These are phyloP conservation scores for Danionella dracula DNA, from an alignment of 2,797 vertebrate genomes.

Conservation along the genomic window DNA sequence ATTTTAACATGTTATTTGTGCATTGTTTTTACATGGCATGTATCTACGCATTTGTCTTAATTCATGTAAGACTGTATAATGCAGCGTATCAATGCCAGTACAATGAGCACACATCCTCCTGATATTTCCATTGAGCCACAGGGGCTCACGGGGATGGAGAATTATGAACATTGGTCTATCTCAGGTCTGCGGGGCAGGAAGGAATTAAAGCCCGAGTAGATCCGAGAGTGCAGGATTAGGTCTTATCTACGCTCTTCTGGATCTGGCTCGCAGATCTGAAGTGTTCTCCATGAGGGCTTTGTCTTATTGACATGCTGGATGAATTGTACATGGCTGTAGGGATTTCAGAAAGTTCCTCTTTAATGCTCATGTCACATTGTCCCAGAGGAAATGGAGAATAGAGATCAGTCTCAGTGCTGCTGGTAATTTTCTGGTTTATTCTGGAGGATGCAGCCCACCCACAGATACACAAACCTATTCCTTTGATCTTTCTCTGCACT, in stretches of 20 bases:
- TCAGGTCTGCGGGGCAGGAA: constrained; percentile 43
- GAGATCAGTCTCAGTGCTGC: not conserved
- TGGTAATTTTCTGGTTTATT: not conserved
- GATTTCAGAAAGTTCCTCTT: not conserved
- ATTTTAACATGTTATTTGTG: not conserved
- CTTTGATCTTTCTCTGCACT: constrained; percentile 54
- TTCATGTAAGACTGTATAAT: constrained; percentile 58
- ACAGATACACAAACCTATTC: constrained; percentile 63
- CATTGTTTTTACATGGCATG: not conserved
- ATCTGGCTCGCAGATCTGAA: not conserved
- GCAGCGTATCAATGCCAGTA: constrained; percentile 76
- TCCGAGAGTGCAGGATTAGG: constrained; percentile 27
- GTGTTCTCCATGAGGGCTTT: not conserved
- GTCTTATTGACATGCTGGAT: not conserved
- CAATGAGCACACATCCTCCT: constrained; percentile 55
- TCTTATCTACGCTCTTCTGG: constrained; percentile 10
- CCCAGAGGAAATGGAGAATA: not conserved
- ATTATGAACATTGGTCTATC: constrained; percentile 13
- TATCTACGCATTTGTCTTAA: constrained; percentile 50
- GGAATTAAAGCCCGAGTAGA: constrained; percentile 44
- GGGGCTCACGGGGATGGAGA: not conserved
- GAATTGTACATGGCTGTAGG: not conserved
- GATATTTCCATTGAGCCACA: constrained; percentile 59
- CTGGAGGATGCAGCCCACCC: constrained; percentile 51
- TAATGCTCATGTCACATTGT: not conserved